Percentiles rank a stretch among this genome's conserved stretches.
Evolutionary conservation across 2,888 invertebrate genomes (phyloP).

Genomic region (Lasioglossum oenotherae): DNA sequence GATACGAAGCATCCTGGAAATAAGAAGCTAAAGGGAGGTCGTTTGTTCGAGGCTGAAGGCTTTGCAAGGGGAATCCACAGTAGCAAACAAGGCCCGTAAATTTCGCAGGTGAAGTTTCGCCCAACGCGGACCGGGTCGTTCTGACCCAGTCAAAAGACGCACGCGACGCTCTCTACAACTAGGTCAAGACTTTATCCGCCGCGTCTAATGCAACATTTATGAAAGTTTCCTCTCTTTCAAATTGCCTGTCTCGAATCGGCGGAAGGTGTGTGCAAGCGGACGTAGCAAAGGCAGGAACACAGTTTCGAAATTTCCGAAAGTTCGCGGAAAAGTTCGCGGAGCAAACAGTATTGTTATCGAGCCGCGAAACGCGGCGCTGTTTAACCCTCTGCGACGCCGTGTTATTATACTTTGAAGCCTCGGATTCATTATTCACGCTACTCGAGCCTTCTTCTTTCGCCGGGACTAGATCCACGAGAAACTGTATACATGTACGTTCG

Average conservation of each 20-base stretch:
- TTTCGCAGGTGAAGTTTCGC: background rate
- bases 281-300: background rate
- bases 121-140: background rate
- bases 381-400: background rate
- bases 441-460: background rate
- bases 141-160: constrained; percentile 13
- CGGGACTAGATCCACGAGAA: background rate
- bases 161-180: background rate
- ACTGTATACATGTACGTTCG: background rate
- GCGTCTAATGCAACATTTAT: constrained; percentile 15
- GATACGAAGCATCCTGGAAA: background rate
- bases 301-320: constrained; percentile 1
- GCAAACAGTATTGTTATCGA: constrained; percentile 12
- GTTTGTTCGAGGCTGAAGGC: background rate
- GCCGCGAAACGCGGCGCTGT: background rate
- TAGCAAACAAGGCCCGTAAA: background rate
- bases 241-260: background rate
- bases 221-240: constrained; percentile 5
- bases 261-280: background rate
- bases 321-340: background rate
- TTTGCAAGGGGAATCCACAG: background rate
- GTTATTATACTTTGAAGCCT: background rate
- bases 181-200: constrained; percentile 7
- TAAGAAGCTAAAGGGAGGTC: background rate
- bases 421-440: background rate